phyloP scores from a whole-genome alignment of 1,140 invertebrate species.

The Neodiprion virginianus region DNA sequence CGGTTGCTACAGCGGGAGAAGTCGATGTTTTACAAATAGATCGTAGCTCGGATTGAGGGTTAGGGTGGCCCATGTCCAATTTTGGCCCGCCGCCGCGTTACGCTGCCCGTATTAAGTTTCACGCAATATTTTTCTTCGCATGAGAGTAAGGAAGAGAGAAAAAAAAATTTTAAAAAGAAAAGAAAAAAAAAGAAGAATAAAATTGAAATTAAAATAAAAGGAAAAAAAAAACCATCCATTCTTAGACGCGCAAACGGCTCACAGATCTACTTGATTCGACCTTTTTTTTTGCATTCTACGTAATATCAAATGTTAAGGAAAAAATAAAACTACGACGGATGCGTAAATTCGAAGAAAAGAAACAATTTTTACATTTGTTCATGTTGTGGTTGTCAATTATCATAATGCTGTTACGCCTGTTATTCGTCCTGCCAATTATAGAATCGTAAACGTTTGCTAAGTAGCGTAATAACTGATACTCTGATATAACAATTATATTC shows the following conservation, averaged over 20 bases:
- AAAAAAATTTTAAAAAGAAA: slow-evolving; percentile 30
- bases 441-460: too few relatives aligned
- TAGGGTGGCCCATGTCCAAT: slow-evolving; percentile 63
- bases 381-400: too few relatives aligned
- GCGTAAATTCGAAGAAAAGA: too few relatives aligned
- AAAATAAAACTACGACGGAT: too few relatives aligned
- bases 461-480: too few relatives aligned
- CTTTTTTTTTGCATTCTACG: background rate
- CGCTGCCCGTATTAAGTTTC: slow-evolving; percentile 60
- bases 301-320: background rate
- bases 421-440: too few relatives aligned
- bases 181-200: slow-evolving; percentile 41
- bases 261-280: background rate
- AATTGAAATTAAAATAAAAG: slow-evolving; percentile 18
- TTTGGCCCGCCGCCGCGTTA: slow-evolving; percentile 58
- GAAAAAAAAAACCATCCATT: slow-evolving; percentile 17
- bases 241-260: background rate
- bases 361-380: too few relatives aligned
- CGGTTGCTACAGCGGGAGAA: slow-evolving; percentile 53
- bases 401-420: too few relatives aligned
- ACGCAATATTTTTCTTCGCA: slow-evolving; percentile 57
- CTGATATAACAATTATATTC: too few relatives aligned
- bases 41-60: slow-evolving; percentile 53
- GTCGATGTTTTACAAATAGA: slow-evolving; percentile 64
- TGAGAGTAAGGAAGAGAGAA: slow-evolving; percentile 28